Evolutionary conservation across 2,797 vertebrate species (phyloP).

Genomic region (Sebastolobus alascanus): DNA sequence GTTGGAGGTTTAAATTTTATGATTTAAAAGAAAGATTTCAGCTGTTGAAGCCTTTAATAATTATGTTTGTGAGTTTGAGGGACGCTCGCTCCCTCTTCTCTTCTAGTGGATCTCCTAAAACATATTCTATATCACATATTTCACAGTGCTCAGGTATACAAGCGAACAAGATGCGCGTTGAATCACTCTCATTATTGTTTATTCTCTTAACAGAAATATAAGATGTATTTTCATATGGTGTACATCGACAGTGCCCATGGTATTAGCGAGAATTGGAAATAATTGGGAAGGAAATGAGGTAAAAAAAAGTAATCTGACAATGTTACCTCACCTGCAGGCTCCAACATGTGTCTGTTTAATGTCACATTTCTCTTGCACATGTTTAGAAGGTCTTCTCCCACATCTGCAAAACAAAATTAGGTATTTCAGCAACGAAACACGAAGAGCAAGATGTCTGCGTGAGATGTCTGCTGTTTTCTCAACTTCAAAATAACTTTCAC

Average conservation of each 20-base stretch:
- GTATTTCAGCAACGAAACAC: background rate
- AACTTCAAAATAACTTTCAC: background rate
- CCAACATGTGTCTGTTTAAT: constrained; percentile 86
- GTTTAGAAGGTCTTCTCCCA: constrained; percentile 92
- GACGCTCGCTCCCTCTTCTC: background rate
- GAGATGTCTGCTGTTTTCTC: background rate
- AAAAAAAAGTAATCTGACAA: background rate
- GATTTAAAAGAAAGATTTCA: too few species aligned
- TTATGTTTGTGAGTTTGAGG: background rate
- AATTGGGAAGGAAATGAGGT: background rate
- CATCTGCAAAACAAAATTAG: constrained; percentile 83
- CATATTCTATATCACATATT: too few species aligned
- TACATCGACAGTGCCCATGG: background rate
- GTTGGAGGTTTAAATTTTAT: too few species aligned
- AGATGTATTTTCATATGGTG: background rate
- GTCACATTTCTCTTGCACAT: constrained; percentile 91
- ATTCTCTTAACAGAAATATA: background rate
- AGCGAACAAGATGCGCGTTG: background rate
- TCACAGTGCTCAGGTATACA: background rate
- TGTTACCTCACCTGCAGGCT: constrained; percentile 81
- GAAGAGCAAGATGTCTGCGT: background rate
- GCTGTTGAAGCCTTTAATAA: background rate
- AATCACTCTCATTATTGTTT: background rate
- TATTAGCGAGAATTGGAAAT: background rate
- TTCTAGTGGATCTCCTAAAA: background rate